phyloP scores from a whole-genome alignment of 1,140 invertebrate species.

The Papilio helenus region DNA sequence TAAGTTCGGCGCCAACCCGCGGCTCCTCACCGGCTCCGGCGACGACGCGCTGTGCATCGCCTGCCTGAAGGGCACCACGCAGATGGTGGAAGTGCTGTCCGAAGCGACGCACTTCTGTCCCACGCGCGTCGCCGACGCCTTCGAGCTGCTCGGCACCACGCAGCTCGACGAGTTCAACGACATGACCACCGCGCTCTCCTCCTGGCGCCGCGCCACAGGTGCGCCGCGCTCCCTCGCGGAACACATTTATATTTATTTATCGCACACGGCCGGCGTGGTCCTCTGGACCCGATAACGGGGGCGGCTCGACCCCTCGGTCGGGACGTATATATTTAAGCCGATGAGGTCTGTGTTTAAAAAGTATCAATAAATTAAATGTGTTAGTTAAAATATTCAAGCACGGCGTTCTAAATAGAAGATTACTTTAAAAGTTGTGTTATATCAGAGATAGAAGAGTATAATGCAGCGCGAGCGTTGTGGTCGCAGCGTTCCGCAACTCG shows the following conservation, averaged over 20 bases:
- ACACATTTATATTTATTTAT: no score
- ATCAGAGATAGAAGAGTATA: no score
- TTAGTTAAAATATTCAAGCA: no score
- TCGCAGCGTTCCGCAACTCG: conserved; percentile 43
- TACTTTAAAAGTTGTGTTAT: no score
- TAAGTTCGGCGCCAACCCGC: conserved; percentile 90
- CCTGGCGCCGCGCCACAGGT: conserved; percentile 87
- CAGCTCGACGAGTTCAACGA: conserved; percentile 93
- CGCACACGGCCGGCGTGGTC: no score
- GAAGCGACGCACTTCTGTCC: conserved; percentile 85
- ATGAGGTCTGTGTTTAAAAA: no score
- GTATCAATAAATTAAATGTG: no score
- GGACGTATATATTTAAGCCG: no score
- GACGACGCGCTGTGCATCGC: conserved; percentile 96
- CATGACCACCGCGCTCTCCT: conserved; percentile 84
- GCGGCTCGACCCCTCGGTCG: no score
- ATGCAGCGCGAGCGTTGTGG: not conserved
- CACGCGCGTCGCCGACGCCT: conserved; percentile 90
- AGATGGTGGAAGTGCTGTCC: conserved; percentile 91
- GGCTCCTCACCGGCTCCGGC: conserved; percentile 90
- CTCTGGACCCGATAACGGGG: no score
- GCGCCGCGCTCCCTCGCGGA: conserved; percentile 7
- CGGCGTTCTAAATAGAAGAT: no score
- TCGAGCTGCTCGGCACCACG: conserved; percentile 92
- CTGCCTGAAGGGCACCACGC: conserved; percentile 92